These are phyloP conservation scores for Amorpha juglandis DNA, from an alignment of 2,888 invertebrate species.

Conservation along the genomic window DNA sequence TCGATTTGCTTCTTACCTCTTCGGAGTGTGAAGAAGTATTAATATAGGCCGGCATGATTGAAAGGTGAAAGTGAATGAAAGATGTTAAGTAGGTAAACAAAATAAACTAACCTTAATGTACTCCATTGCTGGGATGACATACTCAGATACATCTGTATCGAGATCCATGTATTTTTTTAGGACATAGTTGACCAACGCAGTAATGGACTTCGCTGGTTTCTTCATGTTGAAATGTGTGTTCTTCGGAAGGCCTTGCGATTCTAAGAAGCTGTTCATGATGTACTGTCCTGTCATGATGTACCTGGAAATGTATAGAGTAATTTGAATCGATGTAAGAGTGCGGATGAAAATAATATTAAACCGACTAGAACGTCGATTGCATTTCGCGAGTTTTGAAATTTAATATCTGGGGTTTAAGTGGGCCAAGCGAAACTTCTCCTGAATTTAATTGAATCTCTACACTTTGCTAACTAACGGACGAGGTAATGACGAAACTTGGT, in stretches of 20 bases:
- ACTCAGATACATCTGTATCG: conserved; percentile 88
- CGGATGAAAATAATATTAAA: no score
- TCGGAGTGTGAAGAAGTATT: no score
- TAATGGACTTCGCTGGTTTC: conserved; percentile 88
- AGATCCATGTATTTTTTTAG: conserved; percentile 88
- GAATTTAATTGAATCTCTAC: no score
- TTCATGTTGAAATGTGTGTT: conserved; percentile 87
- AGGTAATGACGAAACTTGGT: no score
- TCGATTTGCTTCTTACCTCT: no score
- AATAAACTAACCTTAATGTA: conserved; percentile 85
- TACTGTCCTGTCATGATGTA: conserved; percentile 88
- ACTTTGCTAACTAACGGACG: no score
- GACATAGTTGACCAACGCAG: conserved; percentile 87
- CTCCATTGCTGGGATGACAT: conserved; percentile 89
- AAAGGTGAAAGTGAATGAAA: no score
- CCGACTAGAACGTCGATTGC: no score
- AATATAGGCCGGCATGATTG: no score
- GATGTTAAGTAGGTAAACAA: background rate
- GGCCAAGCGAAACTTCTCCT: no score
- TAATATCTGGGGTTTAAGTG: no score
- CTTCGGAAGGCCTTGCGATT: conserved; percentile 90
- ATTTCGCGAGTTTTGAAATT: no score
- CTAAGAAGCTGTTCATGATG: conserved; percentile 89
- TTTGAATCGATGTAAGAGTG: background rate
- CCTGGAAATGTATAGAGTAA: conserved; percentile 63